Percentiles rank a stretch among this genome's conserved stretches.
Conservation (phyloP, 2,113 vertebrate species). For the Xenopus tropicalis region DNA sequence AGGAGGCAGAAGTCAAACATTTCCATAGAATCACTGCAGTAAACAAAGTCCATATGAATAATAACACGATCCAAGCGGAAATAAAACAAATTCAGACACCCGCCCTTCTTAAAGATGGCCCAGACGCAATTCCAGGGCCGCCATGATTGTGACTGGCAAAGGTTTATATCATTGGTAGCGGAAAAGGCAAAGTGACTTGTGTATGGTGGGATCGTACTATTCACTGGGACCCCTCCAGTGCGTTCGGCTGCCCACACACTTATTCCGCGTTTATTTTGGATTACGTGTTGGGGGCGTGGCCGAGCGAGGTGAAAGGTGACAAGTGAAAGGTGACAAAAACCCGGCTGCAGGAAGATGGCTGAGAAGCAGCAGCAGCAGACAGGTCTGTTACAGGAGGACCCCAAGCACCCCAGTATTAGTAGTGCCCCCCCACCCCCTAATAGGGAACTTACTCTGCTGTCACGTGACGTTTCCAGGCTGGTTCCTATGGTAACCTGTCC, state of each 20-base stretch:
- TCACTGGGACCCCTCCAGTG: no score
- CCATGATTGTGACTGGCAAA: constrained; percentile 39
- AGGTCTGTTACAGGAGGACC: constrained; percentile 52
- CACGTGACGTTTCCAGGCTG: neutral
- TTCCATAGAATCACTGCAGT: no score
- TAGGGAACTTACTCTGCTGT: neutral
- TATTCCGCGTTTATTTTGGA: no score
- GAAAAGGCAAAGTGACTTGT: no score
- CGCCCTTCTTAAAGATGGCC: constrained; percentile 46
- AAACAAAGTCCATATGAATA: no score
- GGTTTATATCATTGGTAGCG: no score
- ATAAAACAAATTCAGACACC: neutral
- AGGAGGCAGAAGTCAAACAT: no score
- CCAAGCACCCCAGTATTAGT: neutral
- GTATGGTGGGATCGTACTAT: no score
- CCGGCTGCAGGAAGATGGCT: constrained; percentile 70
- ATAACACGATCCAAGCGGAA: no score
- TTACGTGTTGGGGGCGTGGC: neutral
- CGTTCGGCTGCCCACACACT: no score
- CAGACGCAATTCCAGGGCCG: neutral
- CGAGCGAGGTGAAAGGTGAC: constrained; percentile 43
- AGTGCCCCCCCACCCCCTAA: rapidly evolving
- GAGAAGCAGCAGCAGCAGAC: constrained; percentile 68
- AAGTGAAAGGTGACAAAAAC: constrained; percentile 49
- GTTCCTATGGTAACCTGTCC: neutral